Evolutionary conservation across 2,797 vertebrate genomes (phyloP), one percentile per base, ranked within the genome.

Genomic region (Molossus alvarezi): DNA sequence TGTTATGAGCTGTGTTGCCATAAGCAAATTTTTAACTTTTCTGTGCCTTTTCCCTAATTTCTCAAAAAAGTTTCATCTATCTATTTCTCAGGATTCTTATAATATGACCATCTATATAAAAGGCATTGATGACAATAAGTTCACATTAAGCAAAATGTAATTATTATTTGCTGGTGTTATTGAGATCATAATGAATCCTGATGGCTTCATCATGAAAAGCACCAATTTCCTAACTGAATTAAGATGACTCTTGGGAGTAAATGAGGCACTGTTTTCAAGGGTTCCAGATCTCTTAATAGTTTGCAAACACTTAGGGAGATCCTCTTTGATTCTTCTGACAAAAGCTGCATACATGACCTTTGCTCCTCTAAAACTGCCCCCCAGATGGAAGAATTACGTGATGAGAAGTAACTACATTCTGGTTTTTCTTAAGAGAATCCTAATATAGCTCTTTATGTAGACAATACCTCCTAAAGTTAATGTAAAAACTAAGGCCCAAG

Each of bases 1-100:
- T 71, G 3, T 71, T 81, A 29, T n/a, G 1, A 94, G 7, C 33
- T 91, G 15, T 60, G 33, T 65, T 69, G 48, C 45, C 75, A 85
- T 86, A 73, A 94, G 33, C 4, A 89, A 89, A 95, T 51, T 20
- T 53, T 77, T 82, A 90, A 69, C 5, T 27, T 88, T 91, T 71
- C 25, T 90, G 45, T 55, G 29, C 8, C 11, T 72, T 88, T 91
- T 9, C n/a, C 23, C 2, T 95, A n/a, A 55, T 48, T 95, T 87
- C 69, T 37, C 21, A 51, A 94, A 51, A 55, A 72, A 79, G 29
- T 37, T 79, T 76, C 65, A 69, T 55, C 9, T 27, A 48, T 45
- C 5, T 67, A 29, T 41, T 75, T 94, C 20, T 85, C 10, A 10
- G 48, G 23, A 18, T 72, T 81, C 45, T 82, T 82, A 62, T 48